phyloP scores from a whole-genome alignment of 2,113 vertebrate genomes.

The Dolichallabes microphthalmus region DNA sequence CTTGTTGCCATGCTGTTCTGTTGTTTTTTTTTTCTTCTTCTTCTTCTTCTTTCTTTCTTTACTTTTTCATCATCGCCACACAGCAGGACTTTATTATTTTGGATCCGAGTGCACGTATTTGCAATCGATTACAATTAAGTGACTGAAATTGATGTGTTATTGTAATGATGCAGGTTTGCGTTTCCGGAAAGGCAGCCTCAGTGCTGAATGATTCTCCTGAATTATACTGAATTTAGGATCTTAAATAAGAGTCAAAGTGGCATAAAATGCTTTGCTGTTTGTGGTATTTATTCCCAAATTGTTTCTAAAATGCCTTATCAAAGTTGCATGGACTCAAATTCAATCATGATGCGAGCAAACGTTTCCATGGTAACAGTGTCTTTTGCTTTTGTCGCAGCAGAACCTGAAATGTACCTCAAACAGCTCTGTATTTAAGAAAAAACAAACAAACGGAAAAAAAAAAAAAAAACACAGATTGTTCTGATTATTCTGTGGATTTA shows the following conservation, averaged over 20 bases:
- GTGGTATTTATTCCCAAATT: neutral
- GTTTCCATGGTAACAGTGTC: neutral
- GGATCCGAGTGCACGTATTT: neutral
- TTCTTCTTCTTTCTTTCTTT: no score
- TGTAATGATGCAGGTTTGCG: neutral
- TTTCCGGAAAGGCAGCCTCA: neutral
- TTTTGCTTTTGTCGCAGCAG: neutral
- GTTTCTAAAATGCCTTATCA: neutral
- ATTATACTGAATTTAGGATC: neutral
- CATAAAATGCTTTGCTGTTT: neutral
- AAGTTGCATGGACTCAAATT: no score
- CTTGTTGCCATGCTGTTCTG: neutral
- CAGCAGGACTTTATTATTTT: neutral
- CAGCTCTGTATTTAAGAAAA: no score
- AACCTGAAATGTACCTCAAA: no score
- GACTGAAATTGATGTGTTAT: neutral
- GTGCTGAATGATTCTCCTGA: neutral
- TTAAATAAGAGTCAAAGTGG: neutral
- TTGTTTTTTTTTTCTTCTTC: neutral
- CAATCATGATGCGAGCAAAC: neutral
- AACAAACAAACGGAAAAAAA: no score
- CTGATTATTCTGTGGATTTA: no score
- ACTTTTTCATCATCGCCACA: neutral
- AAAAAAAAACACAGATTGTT: no score
- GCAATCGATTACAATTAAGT: neutral